Conservation (phyloP, 2,888 invertebrate species). For the Tetrapedia diversipes region DNA sequence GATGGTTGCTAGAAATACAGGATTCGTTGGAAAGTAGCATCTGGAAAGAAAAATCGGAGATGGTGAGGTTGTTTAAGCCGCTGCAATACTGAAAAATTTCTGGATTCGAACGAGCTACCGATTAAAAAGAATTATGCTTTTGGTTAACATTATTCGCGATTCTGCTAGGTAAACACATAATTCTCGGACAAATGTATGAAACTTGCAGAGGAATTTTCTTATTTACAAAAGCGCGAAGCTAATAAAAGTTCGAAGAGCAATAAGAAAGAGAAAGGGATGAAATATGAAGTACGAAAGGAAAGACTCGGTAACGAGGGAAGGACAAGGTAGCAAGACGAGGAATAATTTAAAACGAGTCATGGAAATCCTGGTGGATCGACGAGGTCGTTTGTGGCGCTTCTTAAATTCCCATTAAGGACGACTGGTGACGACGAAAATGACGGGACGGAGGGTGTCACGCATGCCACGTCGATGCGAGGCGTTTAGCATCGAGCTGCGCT, state of each 20-base stretch:
- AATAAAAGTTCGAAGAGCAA: not conserved
- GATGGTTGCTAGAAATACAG: not conserved
- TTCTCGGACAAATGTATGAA: too few relatives aligned
- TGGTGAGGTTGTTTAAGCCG: too few relatives aligned
- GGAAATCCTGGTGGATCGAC: constrained; percentile 46
- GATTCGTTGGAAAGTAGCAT: not conserved
- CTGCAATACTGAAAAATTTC: too few relatives aligned
- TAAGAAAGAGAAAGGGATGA: not conserved
- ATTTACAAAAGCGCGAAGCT: too few relatives aligned
- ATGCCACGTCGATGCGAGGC: constrained; percentile 11
- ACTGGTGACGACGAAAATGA: constrained; percentile 53
- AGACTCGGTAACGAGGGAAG: constrained; percentile 3
- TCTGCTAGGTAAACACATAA: too few relatives aligned
- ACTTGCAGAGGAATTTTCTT: too few relatives aligned
- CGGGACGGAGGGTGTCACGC: constrained; percentile 43
- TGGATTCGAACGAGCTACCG: too few relatives aligned
- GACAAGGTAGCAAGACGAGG: constrained; percentile 19
- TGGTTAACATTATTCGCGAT: too few relatives aligned
- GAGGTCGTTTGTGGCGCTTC: constrained; percentile 52
- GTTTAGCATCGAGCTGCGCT: constrained; percentile 23
- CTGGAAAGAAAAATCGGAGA: not conserved
- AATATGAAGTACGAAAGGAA: not conserved
- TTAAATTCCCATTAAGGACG: constrained; percentile 65
- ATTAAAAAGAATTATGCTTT: too few relatives aligned
- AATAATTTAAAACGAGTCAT: constrained; percentile 54